A percentile compares a stretch with the other conserved stretches of the same genome.
These are phyloP conservation scores for Orientallactaga sibirica DNA, from an alignment of 2,797 vertebrate species.

Conservation along the genomic window DNA sequence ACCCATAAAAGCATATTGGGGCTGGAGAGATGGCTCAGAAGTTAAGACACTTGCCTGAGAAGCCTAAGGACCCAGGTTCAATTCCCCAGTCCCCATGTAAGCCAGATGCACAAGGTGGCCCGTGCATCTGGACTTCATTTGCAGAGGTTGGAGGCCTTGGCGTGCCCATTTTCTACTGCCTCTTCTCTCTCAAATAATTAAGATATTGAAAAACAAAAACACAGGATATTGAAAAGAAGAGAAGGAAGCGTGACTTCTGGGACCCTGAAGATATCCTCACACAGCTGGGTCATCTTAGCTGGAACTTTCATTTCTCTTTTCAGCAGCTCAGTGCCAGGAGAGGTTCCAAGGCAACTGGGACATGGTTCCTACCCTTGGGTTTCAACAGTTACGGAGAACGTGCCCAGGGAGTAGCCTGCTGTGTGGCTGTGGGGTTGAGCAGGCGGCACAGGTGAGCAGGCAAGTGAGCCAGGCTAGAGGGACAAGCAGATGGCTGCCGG, in stretches of 20 bases:
- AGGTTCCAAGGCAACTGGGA: fast-evolving
- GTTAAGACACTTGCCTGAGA: no score
- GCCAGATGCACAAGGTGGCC: no score
- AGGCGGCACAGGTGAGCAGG: not conserved
- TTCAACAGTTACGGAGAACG: not conserved
- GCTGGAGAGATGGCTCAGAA: no score
- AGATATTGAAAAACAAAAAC: not conserved
- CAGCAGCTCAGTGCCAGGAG: not conserved
- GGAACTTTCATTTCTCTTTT: not conserved
- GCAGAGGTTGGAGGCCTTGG: no score
- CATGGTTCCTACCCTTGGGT: not conserved
- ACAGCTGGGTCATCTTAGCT: not conserved
- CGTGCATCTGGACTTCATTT: no score
- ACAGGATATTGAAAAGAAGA: not conserved
- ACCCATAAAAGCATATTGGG: no score
- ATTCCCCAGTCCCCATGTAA: no score
- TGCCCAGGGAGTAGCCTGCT: not conserved
- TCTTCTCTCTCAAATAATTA: no score
- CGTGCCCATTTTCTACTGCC: no score
- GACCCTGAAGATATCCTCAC: not conserved
- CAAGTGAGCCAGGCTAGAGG: not conserved
- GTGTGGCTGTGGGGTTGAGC: not conserved
- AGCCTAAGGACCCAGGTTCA: no score
- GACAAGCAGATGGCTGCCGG: not conserved
- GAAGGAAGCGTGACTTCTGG: not conserved